phyloP scores from a whole-genome alignment of 2,888 invertebrate genomes.

The Phyllotreta striolata region DNA sequence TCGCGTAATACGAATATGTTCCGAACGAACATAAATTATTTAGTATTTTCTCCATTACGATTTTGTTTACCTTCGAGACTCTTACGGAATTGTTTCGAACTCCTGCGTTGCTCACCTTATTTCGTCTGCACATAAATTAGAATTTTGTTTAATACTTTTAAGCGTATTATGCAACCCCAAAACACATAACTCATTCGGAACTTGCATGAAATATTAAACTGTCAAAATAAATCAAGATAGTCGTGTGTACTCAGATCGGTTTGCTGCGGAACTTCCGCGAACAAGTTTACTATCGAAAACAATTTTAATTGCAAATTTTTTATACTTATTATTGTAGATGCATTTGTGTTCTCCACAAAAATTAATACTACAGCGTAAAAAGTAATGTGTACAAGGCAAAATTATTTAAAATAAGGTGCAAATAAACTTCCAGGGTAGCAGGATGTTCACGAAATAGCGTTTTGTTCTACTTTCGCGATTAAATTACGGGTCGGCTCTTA shows the following conservation, averaged over 20 bases:
- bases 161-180: slow-evolving; percentile 34
- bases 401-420: too few species aligned
- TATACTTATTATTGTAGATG: not conserved
- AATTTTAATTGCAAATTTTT: too few species aligned
- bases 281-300: slow-evolving; percentile 22
- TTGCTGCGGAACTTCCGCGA: slow-evolving; percentile 31
- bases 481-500: slow-evolving; percentile 37
- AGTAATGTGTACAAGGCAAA: too few species aligned
- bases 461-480: slow-evolving; percentile 33
- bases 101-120: slow-evolving; percentile 24
- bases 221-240: slow-evolving; percentile 36
- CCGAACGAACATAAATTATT: too few species aligned
- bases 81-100: slow-evolving; percentile 16
- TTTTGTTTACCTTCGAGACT: slow-evolving; percentile 11
- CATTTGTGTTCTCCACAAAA: too few species aligned
- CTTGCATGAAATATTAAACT: slow-evolving; percentile 37
- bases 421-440: not conserved
- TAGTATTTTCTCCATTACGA: not conserved
- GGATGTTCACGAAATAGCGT: not conserved
- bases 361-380: too few species aligned
- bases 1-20: too few species aligned
- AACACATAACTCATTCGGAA: slow-evolving; percentile 36
- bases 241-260: slow-evolving; percentile 29
- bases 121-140: slow-evolving; percentile 26
- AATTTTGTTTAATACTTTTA: slow-evolving; percentile 30